Base-by-base conservation (phyloP, 2,113 vertebrate genomes). In the Hylia prasina region DNA sequence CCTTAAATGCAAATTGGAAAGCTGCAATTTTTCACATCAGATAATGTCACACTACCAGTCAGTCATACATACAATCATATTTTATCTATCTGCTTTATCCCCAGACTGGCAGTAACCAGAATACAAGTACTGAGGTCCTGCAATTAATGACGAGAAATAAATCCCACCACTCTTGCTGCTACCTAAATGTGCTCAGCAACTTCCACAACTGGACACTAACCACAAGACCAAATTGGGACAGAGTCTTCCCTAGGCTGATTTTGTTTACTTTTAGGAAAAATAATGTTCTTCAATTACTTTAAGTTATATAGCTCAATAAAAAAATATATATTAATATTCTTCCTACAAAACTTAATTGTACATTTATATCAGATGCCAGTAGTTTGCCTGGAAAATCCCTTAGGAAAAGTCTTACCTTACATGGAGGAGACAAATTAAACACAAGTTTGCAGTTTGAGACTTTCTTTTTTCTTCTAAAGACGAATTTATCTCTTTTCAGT, bases 401-500 rank as follows among this genome's bases (percentile, higher is more conserved):
- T 64, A 61, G 51, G 45, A 93, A 92, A 96, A 89, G 28, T 54
- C 94, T 96, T 96, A 96, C 95, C 93, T 96, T 91, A 85, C 2
- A 3, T 47, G 30, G 54, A 93, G 7, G 13, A 82, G 53, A 79
- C 44, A 95, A 93, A 94, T 93, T 71, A 93, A 96, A 90, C 60
- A 39, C 21, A 94, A 90, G 51, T 90, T 75, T 90, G 73, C 33
- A 92, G 87, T 39, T 53, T 66, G 68, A 95, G 42, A 77, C 15
- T 58, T 76, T n/a, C 48, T 58, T 79, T 93, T 82, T 88, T 30
- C 82, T 89, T 89, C 64, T 84, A 92, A 93, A 75, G 82, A 96
- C 69, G 61, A 93, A 95, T 90, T 81, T 94, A 18, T 96, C 61
- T 90, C 81, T 90, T 95, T 94, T 94, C 81, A 94, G 83, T 89